A percentile compares a stretch with the other conserved stretches of the same genome.
phyloP scores from a whole-genome alignment of 2,797 vertebrate species.

The Tenualosa ilisha region DNA sequence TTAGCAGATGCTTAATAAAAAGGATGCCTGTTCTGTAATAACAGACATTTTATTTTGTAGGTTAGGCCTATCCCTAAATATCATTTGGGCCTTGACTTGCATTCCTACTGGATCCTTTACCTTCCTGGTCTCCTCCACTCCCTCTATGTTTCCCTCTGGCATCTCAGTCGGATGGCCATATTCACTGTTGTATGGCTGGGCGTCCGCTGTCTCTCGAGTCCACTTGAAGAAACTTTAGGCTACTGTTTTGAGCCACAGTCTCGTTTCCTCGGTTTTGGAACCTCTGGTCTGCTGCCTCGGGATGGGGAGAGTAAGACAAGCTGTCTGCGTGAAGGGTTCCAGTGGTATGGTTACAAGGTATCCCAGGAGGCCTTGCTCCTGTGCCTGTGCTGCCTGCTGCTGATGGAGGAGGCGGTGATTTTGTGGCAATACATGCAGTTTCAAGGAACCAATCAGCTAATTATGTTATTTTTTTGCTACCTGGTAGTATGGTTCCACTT shows the following conservation, averaged over 20 bases:
- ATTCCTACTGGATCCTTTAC: conserved; percentile 77
- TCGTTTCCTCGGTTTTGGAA: conserved; percentile 32
- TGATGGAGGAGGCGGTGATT: conserved; percentile 76
- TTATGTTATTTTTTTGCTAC: conserved; percentile 77
- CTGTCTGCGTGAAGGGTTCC: conserved; percentile 74
- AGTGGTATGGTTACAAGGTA: conserved; percentile 79
- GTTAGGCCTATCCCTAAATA: conserved; percentile 59
- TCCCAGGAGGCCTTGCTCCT: conserved; percentile 81
- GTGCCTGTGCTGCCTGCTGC: conserved; percentile 79
- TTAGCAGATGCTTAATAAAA: no score
- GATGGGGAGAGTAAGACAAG: conserved; percentile 71
- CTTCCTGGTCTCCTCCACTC: conserved; percentile 73
- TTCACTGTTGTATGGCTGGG: conserved; percentile 71
- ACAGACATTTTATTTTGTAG: no score
- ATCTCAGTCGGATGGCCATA: conserved; percentile 74
- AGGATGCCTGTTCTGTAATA: no score
- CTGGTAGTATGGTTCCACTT: conserved; percentile 78
- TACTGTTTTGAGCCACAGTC: conserved; percentile 75
- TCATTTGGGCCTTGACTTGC: conserved; percentile 84
- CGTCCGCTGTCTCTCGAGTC: conserved; percentile 63
- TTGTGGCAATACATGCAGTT: conserved; percentile 71
- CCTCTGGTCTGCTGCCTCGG: conserved; percentile 67
- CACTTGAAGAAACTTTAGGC: conserved; percentile 79
- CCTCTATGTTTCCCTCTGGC: conserved; percentile 67
- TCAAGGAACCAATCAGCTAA: conserved; percentile 67